Evolutionary conservation across 92 coral and sea anemone genomes (phyloP), one percentile per base, ranked within the genome.

Genomic region (Porites divaricata): DNA sequence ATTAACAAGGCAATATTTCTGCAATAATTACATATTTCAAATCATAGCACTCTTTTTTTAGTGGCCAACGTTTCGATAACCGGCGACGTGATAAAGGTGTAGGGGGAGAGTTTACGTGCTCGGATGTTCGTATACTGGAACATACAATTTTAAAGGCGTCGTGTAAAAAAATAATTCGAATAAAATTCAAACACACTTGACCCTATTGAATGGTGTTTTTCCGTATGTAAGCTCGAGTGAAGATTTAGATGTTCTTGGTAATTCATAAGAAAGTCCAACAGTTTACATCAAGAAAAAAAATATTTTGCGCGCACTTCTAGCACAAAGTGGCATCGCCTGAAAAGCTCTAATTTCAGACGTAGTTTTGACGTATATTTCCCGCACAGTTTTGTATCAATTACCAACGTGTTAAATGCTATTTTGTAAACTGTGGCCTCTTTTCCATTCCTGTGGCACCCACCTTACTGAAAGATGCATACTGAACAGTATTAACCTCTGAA

Each of bases 111-210:
- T 68, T 53, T 26, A 52, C 73, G 51, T 2, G 51, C 45, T 12
- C 70, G 11, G 1, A 9, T 25, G 22, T 9, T 16, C 25, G 52
- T 67, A 49, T 19, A 50, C 9, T 25, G 66, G 66, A 19, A 35
- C 48, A 9, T 12, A 21, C n/a, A 15, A 19, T 68, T 80, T 53
- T 52, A 2, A 21, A 45, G 49, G 17, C 61, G 15, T 63, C 24
- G 25, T 1, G 65, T 45, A 9, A 67, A 41, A 78, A 41, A 63
- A 20, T 7, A 13, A 73, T 25, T 58, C 25, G 62, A 63, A 72
- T 62, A 1, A 50, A 59, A 72, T 73, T 82, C 48, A 28, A 21
- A 59, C 50, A 79, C 65, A 59, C 86, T 82, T 72, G 86, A 82
- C 86, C 79, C 24, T 24, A 20, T 26, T 50, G 6, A 72, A 72